Evolutionary conservation across 1,140 invertebrate species (phyloP).

Genomic region (Lepidurus packardi): DNA sequence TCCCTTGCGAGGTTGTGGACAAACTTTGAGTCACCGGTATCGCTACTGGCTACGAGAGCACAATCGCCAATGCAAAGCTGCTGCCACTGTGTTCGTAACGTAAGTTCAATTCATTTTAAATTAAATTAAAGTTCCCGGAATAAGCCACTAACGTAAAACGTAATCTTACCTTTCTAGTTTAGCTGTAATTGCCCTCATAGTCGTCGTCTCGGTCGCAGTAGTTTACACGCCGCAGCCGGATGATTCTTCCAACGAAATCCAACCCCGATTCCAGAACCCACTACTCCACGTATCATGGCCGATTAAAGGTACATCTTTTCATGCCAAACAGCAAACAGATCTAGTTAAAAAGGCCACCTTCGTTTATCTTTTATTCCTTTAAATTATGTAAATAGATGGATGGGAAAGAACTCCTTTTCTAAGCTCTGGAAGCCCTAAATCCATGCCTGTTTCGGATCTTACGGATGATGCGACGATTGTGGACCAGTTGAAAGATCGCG

Average conservation of each 20-base stretch:
- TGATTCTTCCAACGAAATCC: neutral
- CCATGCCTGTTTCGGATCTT: neutral
- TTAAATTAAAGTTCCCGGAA: neutral
- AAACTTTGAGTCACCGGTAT: neutral
- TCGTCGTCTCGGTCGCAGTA: constrained; percentile 3
- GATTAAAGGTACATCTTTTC: neutral
- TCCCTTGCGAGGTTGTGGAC: constrained; percentile 28
- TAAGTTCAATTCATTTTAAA: no score
- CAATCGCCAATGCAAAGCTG: neutral
- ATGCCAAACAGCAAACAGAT: neutral
- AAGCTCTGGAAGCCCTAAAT: neutral
- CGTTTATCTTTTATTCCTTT: neutral
- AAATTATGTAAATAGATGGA: neutral
- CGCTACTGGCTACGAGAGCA: neutral
- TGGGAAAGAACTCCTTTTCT: neutral
- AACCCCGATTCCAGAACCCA: neutral
- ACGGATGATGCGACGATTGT: neutral
- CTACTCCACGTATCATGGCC: neutral
- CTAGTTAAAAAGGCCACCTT: neutral
- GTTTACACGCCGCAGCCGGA: neutral
- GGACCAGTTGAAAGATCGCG: neutral
- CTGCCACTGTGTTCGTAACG: neutral
- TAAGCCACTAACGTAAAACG: neutral
- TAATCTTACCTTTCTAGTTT: neutral
- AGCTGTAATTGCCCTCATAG: neutral